Conservation (phyloP, 1,140 invertebrate species). For the Drosophila nigromelanica region DNA sequence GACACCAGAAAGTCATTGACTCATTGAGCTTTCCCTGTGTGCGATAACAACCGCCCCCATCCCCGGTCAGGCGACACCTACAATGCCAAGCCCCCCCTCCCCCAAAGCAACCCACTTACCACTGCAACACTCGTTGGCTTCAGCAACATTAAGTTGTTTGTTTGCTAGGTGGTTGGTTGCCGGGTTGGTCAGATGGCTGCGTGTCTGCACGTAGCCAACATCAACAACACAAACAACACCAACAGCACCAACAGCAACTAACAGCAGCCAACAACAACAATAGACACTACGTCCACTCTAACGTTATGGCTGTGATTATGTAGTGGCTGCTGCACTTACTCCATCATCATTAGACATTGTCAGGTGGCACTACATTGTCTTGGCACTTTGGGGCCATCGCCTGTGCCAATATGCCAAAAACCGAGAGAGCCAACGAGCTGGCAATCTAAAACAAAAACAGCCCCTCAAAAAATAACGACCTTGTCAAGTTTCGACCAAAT, state of each 20-base stretch:
- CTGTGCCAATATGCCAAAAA: constrained; percentile 48
- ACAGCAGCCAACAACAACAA: constrained; percentile 12
- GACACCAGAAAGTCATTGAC: constrained; percentile 81
- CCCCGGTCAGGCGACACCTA: background rate
- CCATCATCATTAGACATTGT: constrained; percentile 72
- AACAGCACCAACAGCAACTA: constrained; percentile 30
- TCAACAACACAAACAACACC: constrained; percentile 34
- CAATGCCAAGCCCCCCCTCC: constrained; percentile 20
- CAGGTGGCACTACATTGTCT: constrained; percentile 58
- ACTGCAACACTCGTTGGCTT: constrained; percentile 61
- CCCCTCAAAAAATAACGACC: constrained; percentile 25
- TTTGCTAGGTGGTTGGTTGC: constrained; percentile 56
- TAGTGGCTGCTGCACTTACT: constrained; percentile 52
- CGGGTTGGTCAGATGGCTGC: constrained; percentile 52
- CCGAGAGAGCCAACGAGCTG: constrained; percentile 23
- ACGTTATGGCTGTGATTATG: constrained; percentile 60
- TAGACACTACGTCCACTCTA: constrained; percentile 10
- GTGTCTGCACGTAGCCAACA: constrained; percentile 56
- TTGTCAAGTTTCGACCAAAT: constrained; percentile 31
- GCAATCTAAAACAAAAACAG: constrained; percentile 35
- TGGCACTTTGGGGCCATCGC: constrained; percentile 49
- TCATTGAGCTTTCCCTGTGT: constrained; percentile 68
- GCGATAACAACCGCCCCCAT: constrained; percentile 22
- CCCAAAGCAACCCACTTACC: constrained; percentile 23
- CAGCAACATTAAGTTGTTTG: constrained; percentile 66